Evolutionary conservation across 2,797 vertebrate species (phyloP).

Genomic region (Hoplostethus atlanticus): DNA sequence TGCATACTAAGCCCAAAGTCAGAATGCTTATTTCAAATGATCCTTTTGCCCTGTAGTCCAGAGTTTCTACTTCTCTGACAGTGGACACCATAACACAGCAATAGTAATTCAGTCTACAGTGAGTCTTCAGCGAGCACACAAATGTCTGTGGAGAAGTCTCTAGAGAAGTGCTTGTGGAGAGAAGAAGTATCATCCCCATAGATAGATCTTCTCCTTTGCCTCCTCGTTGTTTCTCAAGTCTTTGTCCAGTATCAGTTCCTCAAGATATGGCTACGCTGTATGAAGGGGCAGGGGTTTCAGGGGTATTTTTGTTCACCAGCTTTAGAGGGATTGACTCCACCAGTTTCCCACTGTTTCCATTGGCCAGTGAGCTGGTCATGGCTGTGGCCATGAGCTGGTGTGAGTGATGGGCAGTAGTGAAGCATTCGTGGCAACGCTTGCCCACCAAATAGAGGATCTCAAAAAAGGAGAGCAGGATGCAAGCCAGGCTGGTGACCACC

Average conservation of each 20-base stretch:
- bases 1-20: too few species aligned
- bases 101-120: conserved; percentile 28
- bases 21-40: conserved; percentile 2
- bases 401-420: conserved; percentile 9
- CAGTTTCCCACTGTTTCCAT: conserved; percentile 55
- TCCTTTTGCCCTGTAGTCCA: not conserved
- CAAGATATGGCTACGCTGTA: conserved; percentile 58
- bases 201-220: conserved; percentile 2
- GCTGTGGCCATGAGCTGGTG: conserved; percentile 44
- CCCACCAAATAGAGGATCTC: conserved; percentile 89
- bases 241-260: not conserved
- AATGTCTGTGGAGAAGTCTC: conserved; percentile 33
- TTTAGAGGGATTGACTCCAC: conserved; percentile 58
- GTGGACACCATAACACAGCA: not conserved
- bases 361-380: conserved; percentile 60
- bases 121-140: conserved; percentile 5
- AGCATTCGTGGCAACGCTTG: conserved; percentile 85
- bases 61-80: conserved; percentile 18
- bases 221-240: conserved; percentile 22
- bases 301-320: conserved; percentile 29
- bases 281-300: conserved; percentile 62
- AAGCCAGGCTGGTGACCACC: conserved; percentile 87
- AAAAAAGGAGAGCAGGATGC: conserved; percentile 88
- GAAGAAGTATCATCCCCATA: not conserved
- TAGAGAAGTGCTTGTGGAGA: conserved; percentile 15